Base-by-base conservation (phyloP, 2,888 invertebrate genomes). In the Pyrochroa serraticornis region DNA sequence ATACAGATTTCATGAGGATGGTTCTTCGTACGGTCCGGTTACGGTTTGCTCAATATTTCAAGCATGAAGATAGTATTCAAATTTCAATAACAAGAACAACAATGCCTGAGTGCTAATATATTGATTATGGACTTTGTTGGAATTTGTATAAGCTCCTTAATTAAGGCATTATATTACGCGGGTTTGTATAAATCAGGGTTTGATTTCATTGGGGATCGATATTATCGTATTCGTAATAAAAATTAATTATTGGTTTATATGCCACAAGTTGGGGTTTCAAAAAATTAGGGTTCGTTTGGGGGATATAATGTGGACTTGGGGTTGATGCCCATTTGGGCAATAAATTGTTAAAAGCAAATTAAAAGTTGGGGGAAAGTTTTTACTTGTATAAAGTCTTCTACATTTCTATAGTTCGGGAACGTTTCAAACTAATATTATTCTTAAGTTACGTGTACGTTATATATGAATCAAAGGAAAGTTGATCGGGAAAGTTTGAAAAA, bases 381-480 rank as follows among this genome's bases (percentile, higher is more conserved):
- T 60, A 59, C 57, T 59, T 63, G 50, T 63, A 62, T 64, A 64
- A 53, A 63, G 53, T 57, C 50, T 57, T 48, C 36, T 47, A 55
- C 56, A 55, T 56, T 60, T 61, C 60, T 60, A 57, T 60, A 63
- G 60, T 63, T 64, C 50, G 51, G 57, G 50, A 63, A 51, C 41
- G 50, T 60, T 59, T 55, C 44, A 45, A 55, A 60, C 60, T 59
- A 63, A 66, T 68, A 69, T 68, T 70, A 70, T 66, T 69, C 64
- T 65, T 68, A 64, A 66, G 65, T 70, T 69, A 68, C 66, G 64
- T 63, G 63, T 60, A 59, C 58, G 63, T 66, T 66, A 69, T 66
- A 68, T 66, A 65, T 69, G 67, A 68, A 70, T 66, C 67, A 70
- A 66, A 55, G 60, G 45, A 66, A 68, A 68, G 66, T 67, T 63